These are phyloP conservation scores for Aspidapion aeneum DNA, from an alignment of 2,888 invertebrate genomes.

Conservation along the genomic window DNA sequence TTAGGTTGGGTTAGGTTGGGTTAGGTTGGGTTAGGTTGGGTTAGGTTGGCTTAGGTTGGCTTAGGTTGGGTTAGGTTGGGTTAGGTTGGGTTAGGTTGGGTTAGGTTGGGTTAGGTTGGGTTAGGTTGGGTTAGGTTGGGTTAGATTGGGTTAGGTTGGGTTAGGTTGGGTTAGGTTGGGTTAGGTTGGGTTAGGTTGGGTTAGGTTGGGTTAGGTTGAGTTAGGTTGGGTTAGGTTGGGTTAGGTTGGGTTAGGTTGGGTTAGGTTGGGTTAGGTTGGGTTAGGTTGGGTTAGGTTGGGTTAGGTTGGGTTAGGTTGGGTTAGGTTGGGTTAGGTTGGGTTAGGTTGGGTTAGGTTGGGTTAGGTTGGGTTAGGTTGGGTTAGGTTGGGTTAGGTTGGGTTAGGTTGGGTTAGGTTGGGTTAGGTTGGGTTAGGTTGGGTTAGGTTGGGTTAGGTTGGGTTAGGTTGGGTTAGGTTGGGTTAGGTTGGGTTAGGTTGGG, in stretches of 20 bases:
- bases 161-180: conserved; percentile 14
- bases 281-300: conserved; percentile 14
- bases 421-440: conserved; percentile 19
- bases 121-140: conserved; percentile 11
- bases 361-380: conserved; percentile 21
- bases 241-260: conserved; percentile 8
- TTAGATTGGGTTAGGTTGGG: conserved; percentile 12
- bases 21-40: conserved; percentile 11
- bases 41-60: conserved; percentile 9
- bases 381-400: conserved; percentile 21
- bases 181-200: conserved; percentile 14
- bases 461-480: conserved; percentile 19
- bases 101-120: conserved; percentile 11
- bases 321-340: conserved; percentile 19
- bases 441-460: conserved; percentile 19
- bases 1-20: conserved; percentile 18
- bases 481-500: conserved; percentile 19
- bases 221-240: conserved; percentile 11
- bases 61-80: conserved; percentile 18
- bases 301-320: conserved; percentile 19
- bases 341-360: conserved; percentile 21
- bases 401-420: conserved; percentile 19
- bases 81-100: conserved; percentile 15
- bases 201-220: conserved; percentile 8
- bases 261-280: conserved; percentile 12